Base-by-base conservation (phyloP, 2,888 invertebrate species). In the Eledone cirrhosa region DNA sequence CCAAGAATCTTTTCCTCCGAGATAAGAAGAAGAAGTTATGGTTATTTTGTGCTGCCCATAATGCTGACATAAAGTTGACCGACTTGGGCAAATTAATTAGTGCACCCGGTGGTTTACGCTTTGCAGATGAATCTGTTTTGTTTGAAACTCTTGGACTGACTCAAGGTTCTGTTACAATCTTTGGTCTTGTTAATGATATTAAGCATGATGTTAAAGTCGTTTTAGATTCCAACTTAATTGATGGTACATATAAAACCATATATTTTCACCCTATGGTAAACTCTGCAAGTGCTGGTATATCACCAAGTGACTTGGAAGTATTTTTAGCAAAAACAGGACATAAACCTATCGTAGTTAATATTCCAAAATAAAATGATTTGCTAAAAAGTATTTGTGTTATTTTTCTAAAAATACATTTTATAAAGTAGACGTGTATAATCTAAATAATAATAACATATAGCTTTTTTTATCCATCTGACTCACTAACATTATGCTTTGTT, bases 11-110 rank as follows among this genome's bases (percentile, higher is more conserved):
- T 4, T 91, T 91, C 80, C 82, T 91, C 31, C 85, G 83, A 79
- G 90, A 91, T 85, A 91, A 90, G 83, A 90, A 90, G 85, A 90
- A 89, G 82, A 84, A 83, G 22, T 83, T 90, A 19, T 91, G 87
- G 83, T 81, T 91, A 24, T 85, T 90, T 41, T 88, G 90, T 75
- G 88, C 88, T 1, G 83, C 87, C 7, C 89, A 90, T 83, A 85
- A 90, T 81, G 82, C 83, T 8, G 84, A 88, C 31, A 84, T 90
- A 19, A 88, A 89, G 77, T 85, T 91, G 7, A 88, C 85, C 78
- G 88, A 88, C 48, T 78, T 91, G 1, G 86, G 87, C 11, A 90
- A 89, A 81, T 82, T 86, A 78, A 82, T 89, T 11, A 85, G 86
- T 11, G 88, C 88, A 7, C 79, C 86, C 41, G 89, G 90, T 31